Base-by-base conservation (phyloP, 92 coral and sea anemone genomes). In the Palythoa grandis region DNA sequence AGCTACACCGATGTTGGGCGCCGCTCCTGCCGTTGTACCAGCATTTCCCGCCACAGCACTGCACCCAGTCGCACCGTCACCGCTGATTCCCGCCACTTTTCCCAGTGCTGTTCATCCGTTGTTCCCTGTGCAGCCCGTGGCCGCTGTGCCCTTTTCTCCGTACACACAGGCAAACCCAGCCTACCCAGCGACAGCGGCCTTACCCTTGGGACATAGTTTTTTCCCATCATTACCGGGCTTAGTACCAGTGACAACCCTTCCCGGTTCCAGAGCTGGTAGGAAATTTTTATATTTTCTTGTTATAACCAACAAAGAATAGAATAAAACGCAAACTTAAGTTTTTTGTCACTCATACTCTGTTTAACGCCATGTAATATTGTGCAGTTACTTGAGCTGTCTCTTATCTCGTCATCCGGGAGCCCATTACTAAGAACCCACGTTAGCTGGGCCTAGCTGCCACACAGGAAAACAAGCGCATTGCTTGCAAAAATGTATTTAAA, bases 191-290 rank as follows among this genome's bases (percentile, higher is more conserved):
- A 11, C 85, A 1, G 65, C 74, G 3, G 48, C 63, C 37, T 15
- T 67, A 20, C 82, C 82, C 82, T 0, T 57, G 69, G 82, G 82
- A 67, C 68, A 50, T 77, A 50, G 70, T 29, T 48, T 77, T 70
- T 22, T 77, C 6, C 82, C 82, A 4, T 7, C 82, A 35, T 0
- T 56, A 7, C 47, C 43, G 6, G 74, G 75, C 7, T 16, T 80
- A 19, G 3, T 80, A 52, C 85, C 85, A 48, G 10, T 80, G 24
- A 60, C 74, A 13, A 47, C 85, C 1, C 11, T 80, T 1, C 43
- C 85, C 5, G 85, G 74, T 43, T 74, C 85, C 7, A 66, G 85
- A 80, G 85, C 73, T 40, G 63, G 85, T 80, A 39, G 22, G 85
- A 66, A 20, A 66, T 11, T 20, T 29, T 67, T 11, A 7, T 13